Evolutionary conservation across 2,113 vertebrate genomes (phyloP).

Genomic region (Piaya cayana): DNA sequence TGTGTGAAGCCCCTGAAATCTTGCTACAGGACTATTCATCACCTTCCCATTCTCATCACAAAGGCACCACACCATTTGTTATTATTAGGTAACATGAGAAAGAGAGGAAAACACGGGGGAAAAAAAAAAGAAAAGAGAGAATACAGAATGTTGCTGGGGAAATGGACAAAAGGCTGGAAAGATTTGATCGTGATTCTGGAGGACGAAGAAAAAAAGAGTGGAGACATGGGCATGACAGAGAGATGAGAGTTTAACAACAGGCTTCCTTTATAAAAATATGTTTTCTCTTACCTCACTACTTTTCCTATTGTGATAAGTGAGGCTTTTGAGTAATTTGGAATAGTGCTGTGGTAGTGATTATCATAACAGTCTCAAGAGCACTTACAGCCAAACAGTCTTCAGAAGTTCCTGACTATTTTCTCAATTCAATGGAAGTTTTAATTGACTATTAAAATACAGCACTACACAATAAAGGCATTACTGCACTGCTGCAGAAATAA

Average conservation of each 20-base stretch:
- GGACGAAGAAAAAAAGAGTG: not conserved
- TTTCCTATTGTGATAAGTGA: conserved; percentile 1
- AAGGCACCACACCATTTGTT: not conserved
- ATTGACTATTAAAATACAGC: conserved; percentile 48
- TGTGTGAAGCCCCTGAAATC: conserved; percentile 18
- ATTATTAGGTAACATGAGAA: not conserved
- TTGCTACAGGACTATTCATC: conserved; percentile 2
- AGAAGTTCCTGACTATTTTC: conserved; percentile 35
- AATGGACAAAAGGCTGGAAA: not conserved
- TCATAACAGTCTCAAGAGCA: conserved; percentile 13
- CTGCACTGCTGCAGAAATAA: not conserved
- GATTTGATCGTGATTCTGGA: not conserved
- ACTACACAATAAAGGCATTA: conserved; percentile 28
- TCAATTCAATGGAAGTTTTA: conserved; percentile 51
- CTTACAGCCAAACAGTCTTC: conserved; percentile 30
- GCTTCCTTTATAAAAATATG: not conserved
- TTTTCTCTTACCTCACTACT: not conserved
- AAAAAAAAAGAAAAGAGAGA: not conserved
- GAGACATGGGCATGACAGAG: not conserved
- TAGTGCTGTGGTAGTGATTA: not conserved
- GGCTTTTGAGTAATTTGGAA: not conserved
- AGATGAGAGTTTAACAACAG: not conserved
- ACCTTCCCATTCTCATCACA: not conserved
- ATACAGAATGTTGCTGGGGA: not conserved
- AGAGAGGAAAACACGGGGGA: not conserved